Percentiles rank a stretch among this genome's conserved stretches.
Evolutionary conservation across 1,140 invertebrate genomes (phyloP).

Genomic region (Orchestia grillus): DNA sequence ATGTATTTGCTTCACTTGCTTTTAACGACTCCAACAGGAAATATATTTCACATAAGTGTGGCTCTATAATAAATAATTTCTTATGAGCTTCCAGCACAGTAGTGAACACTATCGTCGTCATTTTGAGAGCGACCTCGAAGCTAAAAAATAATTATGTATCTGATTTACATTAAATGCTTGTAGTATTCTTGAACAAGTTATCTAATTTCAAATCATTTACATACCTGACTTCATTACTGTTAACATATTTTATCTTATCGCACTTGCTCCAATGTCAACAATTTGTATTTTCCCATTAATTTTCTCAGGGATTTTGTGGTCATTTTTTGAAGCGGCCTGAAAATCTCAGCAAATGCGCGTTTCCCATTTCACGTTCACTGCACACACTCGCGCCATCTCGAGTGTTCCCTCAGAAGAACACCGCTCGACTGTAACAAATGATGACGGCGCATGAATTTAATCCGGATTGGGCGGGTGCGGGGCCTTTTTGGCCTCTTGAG

Average conservation of each 20-base stretch:
- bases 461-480: constrained; percentile 32
- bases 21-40: too few relatives aligned
- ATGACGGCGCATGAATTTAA: constrained; percentile 47
- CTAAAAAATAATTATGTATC: too few relatives aligned
- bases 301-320: background rate
- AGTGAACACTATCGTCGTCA: too few relatives aligned
- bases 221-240: background rate
- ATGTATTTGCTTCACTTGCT: too few relatives aligned
- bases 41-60: too few relatives aligned
- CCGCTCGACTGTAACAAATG: constrained; percentile 18
- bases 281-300: background rate
- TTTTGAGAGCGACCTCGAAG: too few relatives aligned
- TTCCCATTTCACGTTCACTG: background rate
- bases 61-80: too few relatives aligned
- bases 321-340: background rate
- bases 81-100: too few relatives aligned
- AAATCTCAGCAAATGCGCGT: background rate
- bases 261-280: background rate
- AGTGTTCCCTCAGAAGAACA: background rate
- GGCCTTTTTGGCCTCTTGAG: background rate
- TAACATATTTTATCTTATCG: background rate
- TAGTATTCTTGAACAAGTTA: too few relatives aligned
- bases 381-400: background rate
- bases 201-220: background rate
- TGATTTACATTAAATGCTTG: too few relatives aligned